Evolutionary conservation across 2,797 vertebrate species (phyloP), one percentile per base, ranked within the genome.

Genomic region (Sebastes kiyomatsui): DNA sequence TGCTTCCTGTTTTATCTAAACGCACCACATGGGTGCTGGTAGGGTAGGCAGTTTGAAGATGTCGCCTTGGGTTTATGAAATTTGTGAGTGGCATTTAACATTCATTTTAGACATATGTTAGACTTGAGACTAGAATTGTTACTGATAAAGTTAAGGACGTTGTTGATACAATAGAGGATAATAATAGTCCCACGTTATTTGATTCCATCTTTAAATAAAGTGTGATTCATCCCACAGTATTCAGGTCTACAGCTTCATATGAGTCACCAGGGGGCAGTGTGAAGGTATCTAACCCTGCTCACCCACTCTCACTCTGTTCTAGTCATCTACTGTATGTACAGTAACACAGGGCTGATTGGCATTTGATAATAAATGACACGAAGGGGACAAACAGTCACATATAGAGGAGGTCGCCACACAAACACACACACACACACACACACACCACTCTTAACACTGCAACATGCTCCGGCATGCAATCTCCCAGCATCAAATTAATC

Each of bases 401-500:
- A 27, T 8, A 35, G 60, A 35, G 60, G 42, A 27, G 30, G 25
- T 16, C 56, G 16, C 38, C 72, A 52, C 33, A 70, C 60, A 59
- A 61, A 33, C 18, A 46, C 52, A 28, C 56, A 27, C 56, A 27
- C 55, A 27, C 56, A 27, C 55, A 27, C 56, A 28, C 56, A 46
- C 52, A 46, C 55, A 27, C 55, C 4, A 14, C 52, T 46, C 22
- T 4, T 11, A 52, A 49, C 64, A 18, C 20, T 10, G 35, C 35
- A 54, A 75, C 58, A n/a, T 27, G 11, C 59, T 78, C 30, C 23
- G 42, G 14, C 60, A 80, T 11, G 1, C 80, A 83, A 77, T 79
- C 76, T 77, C 49, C 7, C 5, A 23, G 68, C 11, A 1, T 73
- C 67, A 78, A 66, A 85, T 88, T 83, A 89, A 90, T 90, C 82